These are phyloP conservation scores for Pangasianodon gigas DNA, from an alignment of 2,113 vertebrate species.

Conservation along the genomic window DNA sequence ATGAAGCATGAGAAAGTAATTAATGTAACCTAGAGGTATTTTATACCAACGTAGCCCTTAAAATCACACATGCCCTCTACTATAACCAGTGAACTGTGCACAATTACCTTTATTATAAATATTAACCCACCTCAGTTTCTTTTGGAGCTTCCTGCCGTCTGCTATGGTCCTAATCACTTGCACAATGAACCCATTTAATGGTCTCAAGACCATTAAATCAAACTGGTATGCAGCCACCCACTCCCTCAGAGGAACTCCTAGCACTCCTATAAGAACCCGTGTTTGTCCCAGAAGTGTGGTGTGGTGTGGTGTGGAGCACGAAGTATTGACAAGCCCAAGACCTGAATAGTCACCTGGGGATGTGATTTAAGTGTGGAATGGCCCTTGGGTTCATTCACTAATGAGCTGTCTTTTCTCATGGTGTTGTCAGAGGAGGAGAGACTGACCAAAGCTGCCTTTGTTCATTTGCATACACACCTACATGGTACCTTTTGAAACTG, in stretches of 20 bases:
- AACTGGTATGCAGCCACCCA: slow-evolving; percentile 51
- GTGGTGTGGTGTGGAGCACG: not conserved
- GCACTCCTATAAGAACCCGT: slow-evolving; percentile 6
- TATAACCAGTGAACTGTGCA: slow-evolving; percentile 19
- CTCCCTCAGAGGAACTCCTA: slow-evolving; percentile 16
- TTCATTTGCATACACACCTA: slow-evolving; percentile 40
- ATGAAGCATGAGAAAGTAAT: slow-evolving; percentile 11
- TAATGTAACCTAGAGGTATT: slow-evolving; percentile 13
- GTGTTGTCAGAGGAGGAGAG: slow-evolving; percentile 51
- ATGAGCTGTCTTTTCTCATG: slow-evolving; percentile 37
- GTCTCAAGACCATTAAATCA: slow-evolving; percentile 53
- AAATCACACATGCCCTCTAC: not conserved
- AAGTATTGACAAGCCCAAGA: not conserved
- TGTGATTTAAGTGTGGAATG: not conserved
- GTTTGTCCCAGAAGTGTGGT: not conserved
- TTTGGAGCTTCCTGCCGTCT: slow-evolving; percentile 5
- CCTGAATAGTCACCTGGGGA: not conserved
- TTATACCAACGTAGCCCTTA: not conserved
- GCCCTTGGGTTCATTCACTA: not conserved
- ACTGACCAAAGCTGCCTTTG: slow-evolving; percentile 33
- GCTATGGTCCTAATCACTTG: slow-evolving; percentile 56
- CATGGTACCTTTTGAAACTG: slow-evolving; percentile 48
- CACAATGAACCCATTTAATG: slow-evolving; percentile 63
- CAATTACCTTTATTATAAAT: slow-evolving; percentile 40
- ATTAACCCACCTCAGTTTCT: slow-evolving; percentile 7